Conservation (phyloP, 1,140 invertebrate species). For the Orius insidiosus region DNA sequence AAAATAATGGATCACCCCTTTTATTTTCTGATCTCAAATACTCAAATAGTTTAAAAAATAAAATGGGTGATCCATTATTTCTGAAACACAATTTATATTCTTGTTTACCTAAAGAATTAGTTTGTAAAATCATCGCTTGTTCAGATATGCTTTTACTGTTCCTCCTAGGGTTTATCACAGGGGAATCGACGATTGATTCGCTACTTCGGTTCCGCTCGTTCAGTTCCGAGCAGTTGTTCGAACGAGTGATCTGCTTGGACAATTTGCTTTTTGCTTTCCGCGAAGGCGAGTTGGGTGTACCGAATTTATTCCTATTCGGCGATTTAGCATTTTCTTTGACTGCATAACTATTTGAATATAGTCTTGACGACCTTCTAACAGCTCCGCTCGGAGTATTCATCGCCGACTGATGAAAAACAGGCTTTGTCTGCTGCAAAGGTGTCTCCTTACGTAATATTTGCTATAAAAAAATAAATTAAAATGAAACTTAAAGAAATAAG, state of each 20-base stretch:
- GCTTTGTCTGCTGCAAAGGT: constrained; percentile 42
- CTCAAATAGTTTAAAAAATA: too few relatives aligned
- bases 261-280: constrained; percentile 75
- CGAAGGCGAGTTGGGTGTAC: constrained; percentile 73
- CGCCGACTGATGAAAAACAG: constrained; percentile 55
- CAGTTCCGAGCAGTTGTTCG: constrained; percentile 39
- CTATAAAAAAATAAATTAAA: constrained; percentile 6
- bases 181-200: constrained; percentile 22
- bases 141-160: constrained; percentile 20
- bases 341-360: constrained; percentile 80
- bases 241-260: constrained; percentile 37
- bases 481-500: constrained; percentile 8
- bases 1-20: too few relatives aligned
- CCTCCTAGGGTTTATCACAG: too few relatives aligned
- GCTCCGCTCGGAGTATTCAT: constrained; percentile 44
- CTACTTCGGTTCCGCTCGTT: constrained; percentile 42
- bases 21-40: too few relatives aligned
- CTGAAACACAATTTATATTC: too few relatives aligned
- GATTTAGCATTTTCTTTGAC: constrained; percentile 95
- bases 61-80: too few relatives aligned
- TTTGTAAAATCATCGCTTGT: constrained; percentile 32
- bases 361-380: constrained; percentile 68
- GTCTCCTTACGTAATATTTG: constrained; percentile 27
- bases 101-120: constrained; percentile 34
- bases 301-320: constrained; percentile 68